Percentiles rank a stretch among this genome's conserved stretches.
phyloP scores from a whole-genome alignment of 92 coral and sea anemone genomes.

The Porites rus region DNA sequence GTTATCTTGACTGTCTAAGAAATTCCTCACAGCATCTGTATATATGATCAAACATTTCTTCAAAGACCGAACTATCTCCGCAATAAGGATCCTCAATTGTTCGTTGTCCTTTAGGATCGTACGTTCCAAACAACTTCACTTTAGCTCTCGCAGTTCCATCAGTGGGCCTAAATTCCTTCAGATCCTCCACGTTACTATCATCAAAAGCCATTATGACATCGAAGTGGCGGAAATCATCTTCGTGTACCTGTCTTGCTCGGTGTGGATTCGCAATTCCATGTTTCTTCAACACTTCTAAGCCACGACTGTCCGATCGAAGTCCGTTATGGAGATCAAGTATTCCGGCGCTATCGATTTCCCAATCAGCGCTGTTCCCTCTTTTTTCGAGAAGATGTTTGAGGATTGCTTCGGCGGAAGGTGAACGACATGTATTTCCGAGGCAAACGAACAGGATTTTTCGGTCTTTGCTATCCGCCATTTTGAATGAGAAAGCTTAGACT shows the following conservation, averaged over 20 bases:
- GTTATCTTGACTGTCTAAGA: constrained; percentile 43
- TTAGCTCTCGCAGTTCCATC: constrained; percentile 79
- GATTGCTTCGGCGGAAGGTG: constrained; percentile 93
- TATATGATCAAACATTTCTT: constrained; percentile 82
- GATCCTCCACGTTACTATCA: constrained; percentile 79
- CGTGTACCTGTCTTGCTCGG: constrained; percentile 80
- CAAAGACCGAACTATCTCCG: constrained; percentile 84
- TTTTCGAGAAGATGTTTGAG: constrained; percentile 74
- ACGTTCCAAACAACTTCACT: constrained; percentile 75
- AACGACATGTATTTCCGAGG: constrained; percentile 95
- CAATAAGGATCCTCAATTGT: constrained; percentile 84
- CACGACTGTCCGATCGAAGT: constrained; percentile 73
- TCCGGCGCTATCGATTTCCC: constrained; percentile 95
- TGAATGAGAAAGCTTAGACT: no score
- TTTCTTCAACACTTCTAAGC: constrained; percentile 70
- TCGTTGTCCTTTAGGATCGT: constrained; percentile 78
- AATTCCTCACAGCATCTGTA: constrained; percentile 86
- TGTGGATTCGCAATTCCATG: constrained; percentile 83
- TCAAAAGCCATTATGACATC: constrained; percentile 89
- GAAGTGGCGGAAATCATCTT: constrained; percentile 81
- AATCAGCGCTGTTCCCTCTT: constrained; percentile 60
- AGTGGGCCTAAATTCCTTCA: constrained; percentile 73
- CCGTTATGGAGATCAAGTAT: constrained; percentile 83
- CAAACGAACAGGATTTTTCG: constrained; percentile 89
- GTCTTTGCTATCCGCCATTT: constrained; percentile 65